phyloP scores from a whole-genome alignment of 2,888 invertebrate genomes.

The Macrophya alboannulata region DNA sequence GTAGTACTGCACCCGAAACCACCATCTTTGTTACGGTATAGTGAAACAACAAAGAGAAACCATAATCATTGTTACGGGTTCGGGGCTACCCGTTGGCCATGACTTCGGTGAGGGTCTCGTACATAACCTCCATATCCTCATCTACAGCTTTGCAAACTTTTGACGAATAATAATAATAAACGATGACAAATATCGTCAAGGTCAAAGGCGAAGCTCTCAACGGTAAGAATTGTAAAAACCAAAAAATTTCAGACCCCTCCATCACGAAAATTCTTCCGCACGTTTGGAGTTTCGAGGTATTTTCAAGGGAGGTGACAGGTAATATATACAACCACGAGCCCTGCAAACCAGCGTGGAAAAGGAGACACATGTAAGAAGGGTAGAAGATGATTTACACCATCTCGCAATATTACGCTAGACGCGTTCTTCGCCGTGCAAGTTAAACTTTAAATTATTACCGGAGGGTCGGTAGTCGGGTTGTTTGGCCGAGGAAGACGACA shows the following conservation, averaged over 20 bases:
- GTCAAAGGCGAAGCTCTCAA: no score
- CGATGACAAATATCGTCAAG: background rate
- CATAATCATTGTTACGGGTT: background rate
- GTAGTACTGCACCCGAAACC: background rate
- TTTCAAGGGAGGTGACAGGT: constrained; percentile 41
- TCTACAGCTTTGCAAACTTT: background rate
- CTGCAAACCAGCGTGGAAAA: constrained; percentile 43
- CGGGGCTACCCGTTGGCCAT: background rate
- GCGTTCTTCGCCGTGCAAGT: constrained; percentile 27
- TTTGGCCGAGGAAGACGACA: constrained; percentile 20
- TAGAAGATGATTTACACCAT: constrained; percentile 53
- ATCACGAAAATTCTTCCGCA: background rate
- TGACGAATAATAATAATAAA: background rate
- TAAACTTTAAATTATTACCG: constrained; percentile 49
- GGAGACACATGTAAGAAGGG: constrained; percentile 55
- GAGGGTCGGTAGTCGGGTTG: background rate
- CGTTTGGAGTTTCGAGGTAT: background rate
- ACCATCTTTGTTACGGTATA: background rate
- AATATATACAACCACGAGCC: constrained; percentile 46
- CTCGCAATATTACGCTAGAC: constrained; percentile 39
- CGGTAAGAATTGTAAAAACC: no score
- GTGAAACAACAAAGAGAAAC: constrained; percentile 14
- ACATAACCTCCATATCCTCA: background rate
- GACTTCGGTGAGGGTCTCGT: background rate
- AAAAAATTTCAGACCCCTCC: background rate